Evolutionary conservation across 1,140 invertebrate species (phyloP), one percentile per base, ranked within the genome.

Genomic region (Mactra quadrangularis): DNA sequence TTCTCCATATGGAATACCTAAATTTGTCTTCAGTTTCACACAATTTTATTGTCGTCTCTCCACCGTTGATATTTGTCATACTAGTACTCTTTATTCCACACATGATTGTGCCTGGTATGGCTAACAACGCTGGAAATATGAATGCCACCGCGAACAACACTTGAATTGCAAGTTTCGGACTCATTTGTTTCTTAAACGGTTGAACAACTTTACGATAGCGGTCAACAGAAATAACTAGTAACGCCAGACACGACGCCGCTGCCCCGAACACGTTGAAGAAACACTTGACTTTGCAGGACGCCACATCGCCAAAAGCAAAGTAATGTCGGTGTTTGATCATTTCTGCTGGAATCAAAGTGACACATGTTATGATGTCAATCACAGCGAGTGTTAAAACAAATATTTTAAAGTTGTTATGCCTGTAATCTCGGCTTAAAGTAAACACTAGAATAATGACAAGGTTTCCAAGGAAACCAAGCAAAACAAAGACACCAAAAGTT

Each of bases 101-200:
- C 66, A 82, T 71, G 6, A 82, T 50, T 7, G 47, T 52, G 1
- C 52, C 57, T 1, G 78, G 78, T 53, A 82, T 62, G 7, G 78
- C 52, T n/a, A 82, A 25, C 7, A 71, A 0, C 13, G 72, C 11
- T 1, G 78, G 55, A 22, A 82, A 35, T 15, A 82, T 13, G 7
- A 57, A 55, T 13, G 52, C 62, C 13, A 82, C 68, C 4, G 31
- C 19, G 45, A 59, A 62, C 45, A 82, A 22, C 29, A 78, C 19
- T 52, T 33, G 57, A 4, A 72, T 25, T 9, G 78, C 78, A 6
- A 62, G 33, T 50, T 38, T 72, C 0, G 68, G 53, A 17, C 1
- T 41, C 25, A 82, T n/a, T 52, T 82, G 78, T 52, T 82, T 82
- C 33, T 62, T 71, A n/a, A 82, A 52, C 25, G 78, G 78, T 41